Base-by-base conservation (phyloP, 1,140 invertebrate genomes). In the Drosophila punjabiensis region DNA sequence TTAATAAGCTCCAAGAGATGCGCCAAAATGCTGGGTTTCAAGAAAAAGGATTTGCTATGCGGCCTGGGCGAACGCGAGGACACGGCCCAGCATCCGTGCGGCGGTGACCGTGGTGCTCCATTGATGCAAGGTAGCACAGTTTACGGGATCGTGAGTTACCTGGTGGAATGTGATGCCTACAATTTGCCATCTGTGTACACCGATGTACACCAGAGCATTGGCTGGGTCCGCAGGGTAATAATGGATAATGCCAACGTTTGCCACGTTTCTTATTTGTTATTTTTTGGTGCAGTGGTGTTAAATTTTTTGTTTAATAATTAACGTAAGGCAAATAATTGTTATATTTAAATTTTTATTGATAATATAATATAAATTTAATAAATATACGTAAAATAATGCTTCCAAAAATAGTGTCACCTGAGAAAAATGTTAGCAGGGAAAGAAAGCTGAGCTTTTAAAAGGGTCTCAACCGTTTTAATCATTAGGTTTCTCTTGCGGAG, bases 61-160 rank as follows among this genome's bases (percentile, higher is more conserved):
- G 83, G 64, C 35, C 0, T 70, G 8, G n/a, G 47, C 2, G 16
- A 11, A 0, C 0, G 1, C 5, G 24, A 41, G 5, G n/a, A 43
- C 0, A 5, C 10, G 0, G 14, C 4, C 5, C 58, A 63, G 30
- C 37, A 64, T 32, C 76, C 83, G 4, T 86, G 83, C 52, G 16
- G 4, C 18, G 83, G 83, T 4, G 83, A 86, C n/a, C 35, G 53
- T 4, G 83, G 83, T 1, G 32, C n/a, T 39, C 82, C 82, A 0
- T 16, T 86, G 30, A 9, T 86, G 8, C 2, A 35, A 0, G 32
- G 52, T 1, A 2, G 4, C 1, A 66, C 50, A 0, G 5, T 86
- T 10, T 79, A 76, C 13, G 82, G 82, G 3, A 39, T 86, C 20
- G 76, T 56, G 14, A 68, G 62, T 20, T 45, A 66, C 50, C 20